Conservation (phyloP, 2,113 vertebrate species). For the Cebus imitator region DNA sequence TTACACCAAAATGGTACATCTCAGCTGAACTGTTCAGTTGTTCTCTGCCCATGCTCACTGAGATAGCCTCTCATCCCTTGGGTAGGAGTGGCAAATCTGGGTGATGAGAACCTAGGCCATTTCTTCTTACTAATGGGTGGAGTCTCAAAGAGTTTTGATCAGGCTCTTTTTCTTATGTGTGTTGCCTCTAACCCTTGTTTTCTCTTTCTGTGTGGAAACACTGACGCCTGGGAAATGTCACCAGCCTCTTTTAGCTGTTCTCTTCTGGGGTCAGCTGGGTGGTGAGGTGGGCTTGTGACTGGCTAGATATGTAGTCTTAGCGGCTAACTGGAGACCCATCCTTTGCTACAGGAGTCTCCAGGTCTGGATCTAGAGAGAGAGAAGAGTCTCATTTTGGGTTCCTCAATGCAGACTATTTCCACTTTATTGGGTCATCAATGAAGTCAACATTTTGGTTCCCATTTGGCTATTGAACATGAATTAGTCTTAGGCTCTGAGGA, state of each 20-base stretch:
- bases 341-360: neutral
- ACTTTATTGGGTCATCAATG: neutral
- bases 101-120: neutral
- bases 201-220: neutral
- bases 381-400: neutral
- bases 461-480: neutral
- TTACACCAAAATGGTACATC: neutral
- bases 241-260: neutral
- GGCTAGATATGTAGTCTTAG: neutral
- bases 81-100: neutral
- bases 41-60: neutral
- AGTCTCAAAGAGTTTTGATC: neutral
- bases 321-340: neutral
- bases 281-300: neutral
- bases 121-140: neutral
- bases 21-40: neutral
- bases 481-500: neutral
- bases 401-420: neutral
- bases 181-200: neutral
- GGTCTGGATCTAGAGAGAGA: neutral
- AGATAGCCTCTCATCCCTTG: fast-evolving
- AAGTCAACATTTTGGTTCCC: neutral
- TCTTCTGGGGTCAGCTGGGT: neutral
- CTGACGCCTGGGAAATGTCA: neutral
- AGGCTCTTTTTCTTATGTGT: neutral